Evolutionary conservation across 92 coral and sea anemone species (phyloP).

Genomic region (Porites rus): DNA sequence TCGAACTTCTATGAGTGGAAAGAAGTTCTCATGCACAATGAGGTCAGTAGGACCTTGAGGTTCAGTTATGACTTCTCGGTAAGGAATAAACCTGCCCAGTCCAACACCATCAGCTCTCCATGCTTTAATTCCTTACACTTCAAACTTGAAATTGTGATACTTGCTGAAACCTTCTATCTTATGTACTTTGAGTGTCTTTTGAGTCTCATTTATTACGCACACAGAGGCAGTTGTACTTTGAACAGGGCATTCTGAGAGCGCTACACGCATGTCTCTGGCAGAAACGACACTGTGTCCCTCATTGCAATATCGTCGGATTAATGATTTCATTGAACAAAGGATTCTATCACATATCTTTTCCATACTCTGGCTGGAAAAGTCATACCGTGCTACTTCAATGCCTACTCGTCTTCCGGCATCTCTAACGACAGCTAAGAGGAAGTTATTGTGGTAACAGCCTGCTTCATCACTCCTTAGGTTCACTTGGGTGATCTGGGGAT

Average conservation of each 20-base stretch:
- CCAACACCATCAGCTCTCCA: too few species aligned
- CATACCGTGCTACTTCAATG: not conserved
- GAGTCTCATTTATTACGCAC: not conserved
- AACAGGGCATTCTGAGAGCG: slow-evolving; percentile 22
- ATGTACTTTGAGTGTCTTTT: not conserved
- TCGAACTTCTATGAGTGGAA: too few species aligned
- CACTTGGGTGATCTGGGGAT: too few species aligned
- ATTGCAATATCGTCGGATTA: slow-evolving; percentile 44
- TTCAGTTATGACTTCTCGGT: too few species aligned
- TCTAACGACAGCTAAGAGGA: too few species aligned
- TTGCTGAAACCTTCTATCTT: not conserved
- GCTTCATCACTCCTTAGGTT: too few species aligned
- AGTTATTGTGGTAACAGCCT: too few species aligned
- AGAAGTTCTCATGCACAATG: too few species aligned
- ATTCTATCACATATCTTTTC: slow-evolving; percentile 26
- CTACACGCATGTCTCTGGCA: slow-evolving; percentile 46
- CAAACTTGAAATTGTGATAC: too few species aligned
- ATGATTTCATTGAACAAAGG: slow-evolving; percentile 45
- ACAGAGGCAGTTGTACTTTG: not conserved
- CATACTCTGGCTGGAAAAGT: not conserved
- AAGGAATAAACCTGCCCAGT: too few species aligned
- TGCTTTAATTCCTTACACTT: too few species aligned
- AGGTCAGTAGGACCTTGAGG: too few species aligned
- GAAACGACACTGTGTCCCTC: slow-evolving; percentile 52
- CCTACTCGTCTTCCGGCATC: slow-evolving; percentile 3